Evolutionary conservation across 2,888 invertebrate species (phyloP).

Genomic region (Hyppa rectilinea): DNA sequence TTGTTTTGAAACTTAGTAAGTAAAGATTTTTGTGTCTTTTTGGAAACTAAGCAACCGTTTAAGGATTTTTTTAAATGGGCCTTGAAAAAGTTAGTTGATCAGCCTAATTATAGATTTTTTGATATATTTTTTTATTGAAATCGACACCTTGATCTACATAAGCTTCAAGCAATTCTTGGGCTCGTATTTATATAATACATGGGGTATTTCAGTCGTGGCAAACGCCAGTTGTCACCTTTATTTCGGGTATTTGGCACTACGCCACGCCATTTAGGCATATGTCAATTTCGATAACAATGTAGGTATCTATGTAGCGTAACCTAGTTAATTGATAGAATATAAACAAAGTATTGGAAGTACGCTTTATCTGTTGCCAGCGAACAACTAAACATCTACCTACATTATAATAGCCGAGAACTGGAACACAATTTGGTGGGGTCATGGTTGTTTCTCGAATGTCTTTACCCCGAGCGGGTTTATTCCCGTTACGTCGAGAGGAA

Average conservation of each 20-base stretch:
- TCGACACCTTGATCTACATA: conserved; percentile 72
- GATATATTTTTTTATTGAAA: conserved; percentile 61
- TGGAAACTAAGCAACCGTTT: not conserved
- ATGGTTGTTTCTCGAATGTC: conserved; percentile 60
- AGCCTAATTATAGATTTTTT: conserved; percentile 20
- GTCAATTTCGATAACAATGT: conserved; percentile 70
- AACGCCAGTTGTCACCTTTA: conserved; percentile 73
- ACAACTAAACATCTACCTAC: conserved; percentile 31
- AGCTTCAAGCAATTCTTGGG: conserved; percentile 64
- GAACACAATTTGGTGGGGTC: conserved; percentile 62
- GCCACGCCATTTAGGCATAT: conserved; percentile 77
- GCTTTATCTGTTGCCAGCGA: conserved; percentile 40
- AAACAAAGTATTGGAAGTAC: conserved; percentile 50
- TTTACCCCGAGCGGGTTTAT: conserved; percentile 54
- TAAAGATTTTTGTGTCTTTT: not conserved
- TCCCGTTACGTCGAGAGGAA: conserved; percentile 74
- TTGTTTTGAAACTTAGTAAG: not conserved
- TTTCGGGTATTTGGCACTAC: conserved; percentile 73
- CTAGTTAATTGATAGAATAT: conserved; percentile 51
- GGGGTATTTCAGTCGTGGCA: conserved; percentile 67
- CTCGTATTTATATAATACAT: conserved; percentile 67
- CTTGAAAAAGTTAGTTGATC: not conserved
- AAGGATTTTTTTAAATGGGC: not conserved
- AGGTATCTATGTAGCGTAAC: conserved; percentile 40
- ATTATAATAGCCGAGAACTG: conserved; percentile 39